A percentile compares a stretch with the other conserved stretches of the same genome.
Evolutionary conservation across 2,113 vertebrate species (phyloP).

Genomic region (Suricata suricatta): DNA sequence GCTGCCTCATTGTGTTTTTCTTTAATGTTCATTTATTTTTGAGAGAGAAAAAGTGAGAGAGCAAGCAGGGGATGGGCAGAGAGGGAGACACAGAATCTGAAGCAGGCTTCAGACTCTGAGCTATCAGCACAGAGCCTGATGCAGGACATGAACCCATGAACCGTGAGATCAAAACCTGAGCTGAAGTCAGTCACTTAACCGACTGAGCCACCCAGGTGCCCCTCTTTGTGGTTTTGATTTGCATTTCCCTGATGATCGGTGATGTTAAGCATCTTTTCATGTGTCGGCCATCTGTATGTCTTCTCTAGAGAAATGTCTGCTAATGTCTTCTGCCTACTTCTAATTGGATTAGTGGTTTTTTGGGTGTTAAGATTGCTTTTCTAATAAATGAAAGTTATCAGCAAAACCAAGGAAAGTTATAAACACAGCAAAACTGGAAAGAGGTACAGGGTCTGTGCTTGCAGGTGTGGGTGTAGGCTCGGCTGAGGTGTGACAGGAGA

Average conservation of each 20-base stretch:
- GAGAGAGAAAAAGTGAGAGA: too few relatives aligned
- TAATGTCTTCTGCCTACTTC: neutral
- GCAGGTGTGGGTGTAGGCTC: neutral
- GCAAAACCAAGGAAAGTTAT: neutral
- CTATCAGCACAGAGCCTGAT: too few relatives aligned
- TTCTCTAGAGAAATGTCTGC: neutral
- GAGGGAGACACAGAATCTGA: too few relatives aligned
- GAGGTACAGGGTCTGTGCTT: neutral
- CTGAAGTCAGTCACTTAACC: too few relatives aligned
- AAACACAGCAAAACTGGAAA: neutral
- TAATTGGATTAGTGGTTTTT: neutral
- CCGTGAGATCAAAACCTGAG: too few relatives aligned
- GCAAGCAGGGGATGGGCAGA: too few relatives aligned
- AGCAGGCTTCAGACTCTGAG: too few relatives aligned
- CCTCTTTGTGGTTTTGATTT: neutral
- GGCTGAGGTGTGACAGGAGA: neutral
- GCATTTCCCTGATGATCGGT: neutral
- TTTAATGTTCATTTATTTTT: too few relatives aligned
- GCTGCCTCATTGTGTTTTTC: neutral
- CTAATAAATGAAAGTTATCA: neutral
- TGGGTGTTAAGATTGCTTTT: neutral
- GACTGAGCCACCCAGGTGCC: too few relatives aligned
- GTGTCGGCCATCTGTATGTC: neutral
- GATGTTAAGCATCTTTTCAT: neutral
- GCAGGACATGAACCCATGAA: rapidly evolving